These are phyloP conservation scores for Amazona vittata DNA, from an alignment of 2,113 vertebrate species.

Conservation along the genomic window DNA sequence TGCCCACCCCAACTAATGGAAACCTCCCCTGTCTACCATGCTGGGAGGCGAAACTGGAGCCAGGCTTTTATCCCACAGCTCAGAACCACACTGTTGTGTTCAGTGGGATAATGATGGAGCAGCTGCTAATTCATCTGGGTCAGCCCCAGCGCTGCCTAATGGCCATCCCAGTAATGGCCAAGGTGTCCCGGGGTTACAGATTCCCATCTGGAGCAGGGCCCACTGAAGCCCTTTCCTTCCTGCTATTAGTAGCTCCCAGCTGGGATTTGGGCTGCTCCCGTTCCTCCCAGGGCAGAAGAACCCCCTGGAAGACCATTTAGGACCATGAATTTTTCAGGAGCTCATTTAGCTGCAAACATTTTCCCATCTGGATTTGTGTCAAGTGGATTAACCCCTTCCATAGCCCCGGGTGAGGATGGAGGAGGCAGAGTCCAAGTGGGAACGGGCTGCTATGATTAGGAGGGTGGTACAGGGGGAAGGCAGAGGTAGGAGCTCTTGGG, in stretches of 20 bases:
- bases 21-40: accelerated
- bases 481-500: background rate
- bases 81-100: background rate
- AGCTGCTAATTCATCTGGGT: background rate
- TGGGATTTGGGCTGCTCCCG: background rate
- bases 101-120: accelerated
- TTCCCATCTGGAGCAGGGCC: background rate
- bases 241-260: slow-evolving; percentile 9
- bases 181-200: accelerated
- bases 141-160: background rate
- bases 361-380: background rate
- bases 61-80: background rate
- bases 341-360: background rate
- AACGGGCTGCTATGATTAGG: background rate
- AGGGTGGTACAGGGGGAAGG: background rate
- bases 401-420: background rate
- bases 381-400: background rate
- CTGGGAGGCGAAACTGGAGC: background rate
- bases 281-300: too few species aligned
- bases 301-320: background rate
- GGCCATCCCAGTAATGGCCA: background rate
- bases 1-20: accelerated
- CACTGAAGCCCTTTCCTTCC: background rate
- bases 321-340: slow-evolving; percentile 68
- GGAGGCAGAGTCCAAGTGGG: background rate